phyloP scores from a whole-genome alignment of 30 jellyfish, hydroid and myxozoan species.

The Hydractinia symbiolongicarpus region DNA sequence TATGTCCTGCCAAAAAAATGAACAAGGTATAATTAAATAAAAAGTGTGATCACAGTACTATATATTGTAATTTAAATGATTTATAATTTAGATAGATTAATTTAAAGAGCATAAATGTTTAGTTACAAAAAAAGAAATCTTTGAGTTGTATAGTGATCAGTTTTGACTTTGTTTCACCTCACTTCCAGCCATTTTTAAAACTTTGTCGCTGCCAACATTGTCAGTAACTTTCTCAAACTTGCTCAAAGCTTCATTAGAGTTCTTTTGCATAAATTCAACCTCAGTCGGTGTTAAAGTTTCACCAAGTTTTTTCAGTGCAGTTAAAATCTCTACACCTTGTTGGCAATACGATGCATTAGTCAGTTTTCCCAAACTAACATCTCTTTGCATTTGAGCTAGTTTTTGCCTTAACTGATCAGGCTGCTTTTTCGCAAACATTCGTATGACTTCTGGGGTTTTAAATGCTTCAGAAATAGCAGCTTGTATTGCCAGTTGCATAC shows the following conservation, averaged over 20 bases:
- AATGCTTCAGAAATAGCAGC: constrained; percentile 96
- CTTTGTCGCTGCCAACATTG: constrained; percentile 15
- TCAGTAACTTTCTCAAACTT: constrained; percentile 70
- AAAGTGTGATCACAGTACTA: no score
- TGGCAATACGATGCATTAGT: constrained; percentile 59
- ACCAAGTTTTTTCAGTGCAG: constrained; percentile 80
- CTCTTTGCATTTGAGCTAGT: constrained; percentile 69
- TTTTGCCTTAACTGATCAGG: constrained; percentile 91
- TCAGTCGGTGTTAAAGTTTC: constrained; percentile 71
- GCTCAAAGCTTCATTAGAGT: constrained; percentile 62
- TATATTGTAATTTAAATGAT: no score
- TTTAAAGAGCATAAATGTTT: background rate
- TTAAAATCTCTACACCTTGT: constrained; percentile 81
- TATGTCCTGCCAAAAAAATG: no score
- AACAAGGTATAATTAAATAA: no score
- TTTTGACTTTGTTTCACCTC: constrained; percentile 25
- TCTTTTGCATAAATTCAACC: constrained; percentile 57
- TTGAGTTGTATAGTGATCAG: background rate
- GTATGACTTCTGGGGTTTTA: constrained; percentile 84
- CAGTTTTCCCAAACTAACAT: constrained; percentile 56
- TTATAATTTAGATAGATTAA: no score
- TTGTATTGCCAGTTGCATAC: constrained; percentile 92
- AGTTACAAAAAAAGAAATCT: no score
- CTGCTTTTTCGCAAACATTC: constrained; percentile 84
- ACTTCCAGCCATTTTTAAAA: constrained; percentile 13